Percentiles rank a stretch among this genome's conserved stretches.
These are phyloP conservation scores for Luehdorfia chinensis DNA, from an alignment of 1,140 invertebrate genomes.

Conservation along the genomic window DNA sequence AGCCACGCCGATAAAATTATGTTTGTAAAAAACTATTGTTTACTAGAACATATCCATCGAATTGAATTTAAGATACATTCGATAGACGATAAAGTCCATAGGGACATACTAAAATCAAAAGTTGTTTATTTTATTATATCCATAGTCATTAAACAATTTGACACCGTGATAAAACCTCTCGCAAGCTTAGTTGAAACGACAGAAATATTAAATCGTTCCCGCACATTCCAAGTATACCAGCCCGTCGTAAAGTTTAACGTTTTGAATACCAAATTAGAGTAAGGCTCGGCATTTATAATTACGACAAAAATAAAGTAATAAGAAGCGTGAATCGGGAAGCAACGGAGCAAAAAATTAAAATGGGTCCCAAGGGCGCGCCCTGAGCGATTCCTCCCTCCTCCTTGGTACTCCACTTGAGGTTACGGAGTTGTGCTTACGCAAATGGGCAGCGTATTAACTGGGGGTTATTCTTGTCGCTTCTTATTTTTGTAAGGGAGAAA, in stretches of 20 bases:
- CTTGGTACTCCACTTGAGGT: conserved; percentile 14
- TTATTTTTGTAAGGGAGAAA: conserved; percentile 7
- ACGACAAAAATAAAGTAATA: conserved; percentile 51
- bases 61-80: too few relatives aligned
- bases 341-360: conserved; percentile 63
- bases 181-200: conserved; percentile 1
- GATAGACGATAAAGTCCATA: too few relatives aligned
- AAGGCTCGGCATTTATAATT: conserved; percentile 54
- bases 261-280: conserved; percentile 40
- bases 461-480: not conserved
- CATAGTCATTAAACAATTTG: not conserved
- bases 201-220: not conserved
- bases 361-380: conserved; percentile 32
- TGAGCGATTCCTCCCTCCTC: not conserved
- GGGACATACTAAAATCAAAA: too few relatives aligned
- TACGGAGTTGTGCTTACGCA: conserved; percentile 15
- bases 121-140: not conserved
- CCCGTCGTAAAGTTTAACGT: conserved; percentile 16
- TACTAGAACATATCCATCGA: too few relatives aligned
- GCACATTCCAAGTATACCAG: not conserved
- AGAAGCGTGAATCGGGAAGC: conserved; percentile 25
- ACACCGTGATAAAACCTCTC: not conserved
- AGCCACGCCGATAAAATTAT: too few relatives aligned
- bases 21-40: too few relatives aligned
- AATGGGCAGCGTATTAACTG: conserved; percentile 13